These are phyloP conservation scores for Styela clava DNA, from an alignment of 23 tunicate genomes.

Conservation along the genomic window DNA sequence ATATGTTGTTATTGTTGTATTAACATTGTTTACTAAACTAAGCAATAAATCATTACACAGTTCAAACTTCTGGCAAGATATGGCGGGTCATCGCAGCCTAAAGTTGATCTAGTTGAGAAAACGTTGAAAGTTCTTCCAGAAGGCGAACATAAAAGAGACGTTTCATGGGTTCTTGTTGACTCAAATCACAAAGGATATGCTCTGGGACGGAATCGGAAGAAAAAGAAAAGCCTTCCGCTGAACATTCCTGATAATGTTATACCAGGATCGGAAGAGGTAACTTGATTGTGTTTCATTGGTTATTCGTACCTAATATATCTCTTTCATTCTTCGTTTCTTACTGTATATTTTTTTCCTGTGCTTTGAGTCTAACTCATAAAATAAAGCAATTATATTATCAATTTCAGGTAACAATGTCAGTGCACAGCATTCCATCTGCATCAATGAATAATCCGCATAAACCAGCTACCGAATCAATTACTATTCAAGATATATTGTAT, in stretches of 20 bases:
- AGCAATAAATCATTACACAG: too few species aligned
- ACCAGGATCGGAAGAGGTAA: conserved; percentile 36
- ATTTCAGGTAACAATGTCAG: background rate
- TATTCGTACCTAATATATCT: too few species aligned
- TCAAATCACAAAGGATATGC: background rate
- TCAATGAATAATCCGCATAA: background rate
- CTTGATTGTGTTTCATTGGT: conserved; percentile 39
- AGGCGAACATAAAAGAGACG: conserved; percentile 29
- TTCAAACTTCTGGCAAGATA: conserved; percentile 16
- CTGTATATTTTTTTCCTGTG: too few species aligned
- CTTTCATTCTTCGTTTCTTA: too few species aligned
- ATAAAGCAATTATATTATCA: too few species aligned
- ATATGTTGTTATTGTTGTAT: too few species aligned
- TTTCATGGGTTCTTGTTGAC: conserved; percentile 56
- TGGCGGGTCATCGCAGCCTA: background rate
- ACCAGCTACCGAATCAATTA: background rate
- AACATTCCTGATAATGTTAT: conserved; percentile 36
- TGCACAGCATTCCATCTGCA: background rate
- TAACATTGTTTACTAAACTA: too few species aligned
- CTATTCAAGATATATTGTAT: conserved; percentile 19
- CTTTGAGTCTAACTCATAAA: too few species aligned
- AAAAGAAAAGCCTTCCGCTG: conserved; percentile 12
- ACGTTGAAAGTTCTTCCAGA: conserved; percentile 41
- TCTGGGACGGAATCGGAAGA: background rate
- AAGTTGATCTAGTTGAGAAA: conserved; percentile 54